phyloP scores from a whole-genome alignment of 2,797 vertebrate genomes.

The Mionectes olivaceus region DNA sequence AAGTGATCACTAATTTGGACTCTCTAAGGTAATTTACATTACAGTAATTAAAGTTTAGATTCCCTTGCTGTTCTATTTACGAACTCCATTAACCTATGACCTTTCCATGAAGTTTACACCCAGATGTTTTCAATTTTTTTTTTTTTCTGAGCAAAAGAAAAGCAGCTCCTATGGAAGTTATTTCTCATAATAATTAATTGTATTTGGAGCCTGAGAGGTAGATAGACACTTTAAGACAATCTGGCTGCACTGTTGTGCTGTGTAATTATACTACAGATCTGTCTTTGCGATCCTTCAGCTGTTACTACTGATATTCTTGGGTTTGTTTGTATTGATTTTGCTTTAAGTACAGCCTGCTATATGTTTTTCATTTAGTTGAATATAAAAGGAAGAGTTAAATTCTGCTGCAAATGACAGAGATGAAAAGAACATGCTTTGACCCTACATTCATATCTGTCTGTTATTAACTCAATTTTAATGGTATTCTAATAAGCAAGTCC shows the following conservation, averaged over 20 bases:
- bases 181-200: conserved; percentile 49
- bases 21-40: conserved; percentile 58
- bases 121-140: conserved; percentile 30
- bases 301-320: conserved; percentile 26
- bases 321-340: conserved; percentile 50
- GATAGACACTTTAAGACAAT: not conserved
- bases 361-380: conserved; percentile 16
- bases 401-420: not conserved
- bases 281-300: not conserved
- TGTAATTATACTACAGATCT: conserved; percentile 10
- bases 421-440: not conserved
- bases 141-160: conserved; percentile 27
- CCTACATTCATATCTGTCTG: not conserved
- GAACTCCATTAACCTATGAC: conserved; percentile 60
- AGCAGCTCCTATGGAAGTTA: conserved; percentile 32
- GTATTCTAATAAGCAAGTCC: not conserved
- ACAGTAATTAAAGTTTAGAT: conserved; percentile 52
- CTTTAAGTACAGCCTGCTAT: not conserved
- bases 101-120: conserved; percentile 55
- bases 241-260: not conserved
- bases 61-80: conserved; percentile 59
- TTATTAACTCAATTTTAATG: conserved; percentile 8
- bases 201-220: conserved; percentile 5
- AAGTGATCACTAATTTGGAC: conserved; percentile 61
- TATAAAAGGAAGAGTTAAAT: conserved; percentile 26